Evolutionary conservation across 2,113 vertebrate genomes (phyloP), one percentile per base, ranked within the genome.

Genomic region (Callipepla californica): DNA sequence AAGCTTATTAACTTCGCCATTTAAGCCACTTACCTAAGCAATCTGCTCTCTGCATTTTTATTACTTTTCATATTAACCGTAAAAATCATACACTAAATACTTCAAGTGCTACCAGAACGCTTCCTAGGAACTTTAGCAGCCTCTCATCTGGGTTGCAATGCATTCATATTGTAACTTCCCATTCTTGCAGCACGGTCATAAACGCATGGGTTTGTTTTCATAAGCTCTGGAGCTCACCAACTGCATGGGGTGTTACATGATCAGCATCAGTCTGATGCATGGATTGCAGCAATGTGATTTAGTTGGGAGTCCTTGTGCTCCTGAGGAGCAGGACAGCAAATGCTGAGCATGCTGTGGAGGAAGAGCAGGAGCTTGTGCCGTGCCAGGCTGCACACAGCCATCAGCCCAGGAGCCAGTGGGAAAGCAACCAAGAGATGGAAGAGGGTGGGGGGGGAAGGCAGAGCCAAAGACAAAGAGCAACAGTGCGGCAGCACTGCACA

Each of bases 211-310:
- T 45, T 20, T 5, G 47, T 9, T 68, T 15, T 55, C 36, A 0
- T 0, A 0, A 28, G 42, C 55, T 4, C 85, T 3, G 17, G 53
- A 8, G 76, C 0, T 7, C 58, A 2, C 53, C 1, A 7, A 0
- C 7, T 2, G 44, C 34, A 30, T 1, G 32, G 57, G 23, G 2
- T 1, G 28, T 0, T 1, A 6, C 2, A 2, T 63, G 30, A 1
- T 2, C 5, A 58, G 70, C 36, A 47, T 2, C 0, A 53, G 28
- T 26, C 26, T 6, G 36, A 40, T 20, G 38, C 61, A 63, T 40
- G 17, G 0, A 34, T 1, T 1, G 3, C 65, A 18, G 18, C 23
- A 1, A 0, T 2, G 38, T n/a, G 40, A 40, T 58, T 7, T 3
- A 34, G 0, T 0, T 6, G 42, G 32, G 80, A 28, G 19, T 26